Conservation (phyloP, 1,140 invertebrate species). For the Sogatella furcifera region DNA sequence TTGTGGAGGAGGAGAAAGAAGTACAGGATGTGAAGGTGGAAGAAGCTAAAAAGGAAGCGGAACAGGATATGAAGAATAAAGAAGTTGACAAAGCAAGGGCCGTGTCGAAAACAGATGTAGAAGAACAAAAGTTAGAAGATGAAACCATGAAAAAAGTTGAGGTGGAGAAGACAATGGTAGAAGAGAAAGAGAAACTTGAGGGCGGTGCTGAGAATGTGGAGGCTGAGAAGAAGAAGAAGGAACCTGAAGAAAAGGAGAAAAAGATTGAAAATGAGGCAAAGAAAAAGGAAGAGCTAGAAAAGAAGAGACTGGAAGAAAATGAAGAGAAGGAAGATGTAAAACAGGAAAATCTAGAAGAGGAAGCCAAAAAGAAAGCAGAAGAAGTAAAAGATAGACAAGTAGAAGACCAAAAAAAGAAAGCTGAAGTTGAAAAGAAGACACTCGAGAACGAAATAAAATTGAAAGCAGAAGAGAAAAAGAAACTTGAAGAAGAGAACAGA, state of each 20-base stretch:
- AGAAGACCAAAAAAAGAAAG: slow-evolving; percentile 1
- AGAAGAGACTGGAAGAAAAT: slow-evolving; percentile 8
- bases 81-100: not conserved
- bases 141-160: slow-evolving; percentile 18
- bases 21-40: not conserved
- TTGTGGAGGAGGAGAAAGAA: not conserved
- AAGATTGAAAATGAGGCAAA: slow-evolving; percentile 21
- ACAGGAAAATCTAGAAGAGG: slow-evolving; percentile 13
- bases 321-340: slow-evolving; percentile 10
- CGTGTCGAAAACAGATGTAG: not conserved
- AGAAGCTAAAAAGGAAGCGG: slow-evolving; percentile 18
- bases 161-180: slow-evolving; percentile 17
- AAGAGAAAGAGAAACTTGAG: slow-evolving; percentile 21
- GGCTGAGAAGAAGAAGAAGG: slow-evolving; percentile 20
- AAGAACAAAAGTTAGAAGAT: slow-evolving; percentile 14
- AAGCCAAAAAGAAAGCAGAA: slow-evolving; percentile 2
- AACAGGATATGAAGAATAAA: not conserved
- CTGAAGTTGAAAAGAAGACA: not conserved
- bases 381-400: not conserved
- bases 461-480: slow-evolving; percentile 9
- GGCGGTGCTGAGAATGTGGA: slow-evolving; percentile 12
- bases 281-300: slow-evolving; percentile 13
- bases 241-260: slow-evolving; percentile 20
- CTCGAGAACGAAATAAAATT: slow-evolving; percentile 9
- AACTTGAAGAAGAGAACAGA: slow-evolving; percentile 12